Base-by-base conservation (phyloP, 2,113 vertebrate species). In the Dasypus novemcinctus region DNA sequence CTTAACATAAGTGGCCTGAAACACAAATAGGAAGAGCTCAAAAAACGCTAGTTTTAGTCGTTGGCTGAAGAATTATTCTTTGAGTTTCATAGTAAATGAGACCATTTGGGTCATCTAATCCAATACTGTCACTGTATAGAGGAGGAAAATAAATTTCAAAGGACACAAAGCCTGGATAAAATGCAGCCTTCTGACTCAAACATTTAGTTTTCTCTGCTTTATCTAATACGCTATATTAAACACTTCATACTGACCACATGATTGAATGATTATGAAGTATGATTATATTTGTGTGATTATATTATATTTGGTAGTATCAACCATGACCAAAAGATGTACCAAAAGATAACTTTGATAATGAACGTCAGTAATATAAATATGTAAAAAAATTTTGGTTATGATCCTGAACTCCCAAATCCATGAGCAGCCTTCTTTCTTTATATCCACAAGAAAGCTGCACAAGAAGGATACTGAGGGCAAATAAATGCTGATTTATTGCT, bases 1-100 rank as follows among this genome's bases (percentile, higher is more conserved):
- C 20, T 86, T 75, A 38, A 12, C 88, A 74, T 31, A n/a, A n/a
- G 21, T 75, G n/a, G 29, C n/a, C 86, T 89, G 71, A 93, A 91
- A 95, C 71, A 15, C 61, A 96, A 87, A 27, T 90, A 80, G 25
- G 31, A 93, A 80, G 17, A 86, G 9, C 41, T 61, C 15, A 76
- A 92, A 76, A 79, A 79, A 36, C 1, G 21, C 84, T 87, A 29
- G 4, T 66, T 95, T 90, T 90, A 46, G 93, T 76, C 72, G 59
- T n/a, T 82, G 46, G 2, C 33, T 31, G 91, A 93, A 87, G 18
- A n/a, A 3, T 9, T 23, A 66, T 46, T 72, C 7, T 5, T 71
- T 61, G 7, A 25, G 14, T 91, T 93, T 95, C 82, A 80, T 23
- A 57, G 18, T 27, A 63, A 86, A 71, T 76, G 17, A 27, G 23